Conservation (phyloP, 2,888 invertebrate genomes). For the Argyresthia goedartella region DNA sequence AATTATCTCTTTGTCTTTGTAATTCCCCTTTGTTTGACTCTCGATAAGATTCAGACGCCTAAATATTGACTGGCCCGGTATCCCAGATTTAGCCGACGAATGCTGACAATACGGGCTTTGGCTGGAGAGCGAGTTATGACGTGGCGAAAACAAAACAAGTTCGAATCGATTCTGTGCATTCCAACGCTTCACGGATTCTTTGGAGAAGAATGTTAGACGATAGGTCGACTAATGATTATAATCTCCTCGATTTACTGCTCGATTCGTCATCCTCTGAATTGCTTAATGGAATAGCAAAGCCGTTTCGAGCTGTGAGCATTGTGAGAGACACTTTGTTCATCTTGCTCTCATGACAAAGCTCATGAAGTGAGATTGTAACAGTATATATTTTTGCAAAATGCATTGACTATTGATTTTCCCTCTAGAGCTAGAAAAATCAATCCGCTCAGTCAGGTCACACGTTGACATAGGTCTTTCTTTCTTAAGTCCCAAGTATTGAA, state of each 20-base stretch:
- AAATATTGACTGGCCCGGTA: constrained; percentile 4
- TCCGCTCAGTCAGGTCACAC: no score
- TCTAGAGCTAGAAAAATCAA: no score
- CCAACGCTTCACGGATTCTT: constrained; percentile 59
- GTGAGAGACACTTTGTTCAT: no score
- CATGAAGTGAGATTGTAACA: no score
- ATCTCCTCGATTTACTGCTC: constrained; percentile 62
- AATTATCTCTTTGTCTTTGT: not conserved
- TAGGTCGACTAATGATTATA: constrained; percentile 59
- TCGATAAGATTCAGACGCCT: not conserved
- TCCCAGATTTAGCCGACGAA: constrained; percentile 4
- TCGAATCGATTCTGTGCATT: constrained; percentile 63
- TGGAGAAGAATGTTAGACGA: constrained; percentile 48
- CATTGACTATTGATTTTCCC: no score
- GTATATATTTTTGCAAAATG: no score
- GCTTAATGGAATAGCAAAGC: constrained; percentile 59
- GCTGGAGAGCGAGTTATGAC: constrained; percentile 56
- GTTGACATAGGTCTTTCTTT: no score
- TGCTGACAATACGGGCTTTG: constrained; percentile 8
- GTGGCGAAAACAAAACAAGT: constrained; percentile 68
- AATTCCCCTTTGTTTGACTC: not conserved
- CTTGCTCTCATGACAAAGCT: no score
- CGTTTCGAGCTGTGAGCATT: not conserved
- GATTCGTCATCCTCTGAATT: constrained; percentile 68
- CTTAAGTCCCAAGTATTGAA: no score